Conservation (phyloP, 2,888 invertebrate genomes). For the Cremastinae sp. region DNA sequence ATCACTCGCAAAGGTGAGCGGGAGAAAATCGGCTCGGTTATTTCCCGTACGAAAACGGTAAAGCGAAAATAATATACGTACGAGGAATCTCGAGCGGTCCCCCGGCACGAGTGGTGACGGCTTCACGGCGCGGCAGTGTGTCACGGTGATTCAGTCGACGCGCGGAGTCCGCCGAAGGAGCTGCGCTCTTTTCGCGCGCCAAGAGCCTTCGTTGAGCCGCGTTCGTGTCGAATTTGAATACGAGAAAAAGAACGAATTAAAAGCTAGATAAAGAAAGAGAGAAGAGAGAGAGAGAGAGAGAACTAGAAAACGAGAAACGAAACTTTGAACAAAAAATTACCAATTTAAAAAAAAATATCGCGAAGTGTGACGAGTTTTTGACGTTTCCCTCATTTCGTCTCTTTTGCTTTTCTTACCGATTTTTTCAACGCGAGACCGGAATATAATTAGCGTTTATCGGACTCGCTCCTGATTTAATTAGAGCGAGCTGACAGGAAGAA, state of each 20-base stretch:
- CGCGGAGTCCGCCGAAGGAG: constrained; percentile 71
- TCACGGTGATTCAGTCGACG: constrained; percentile 57
- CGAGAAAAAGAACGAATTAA: constrained; percentile 7
- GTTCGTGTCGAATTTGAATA: constrained; percentile 10
- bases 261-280: not conserved
- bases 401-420: constrained; percentile 33
- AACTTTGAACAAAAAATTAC: no score
- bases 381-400: not conserved
- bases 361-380: no score
- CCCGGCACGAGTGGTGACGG: constrained; percentile 35
- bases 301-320: not conserved
- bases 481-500: constrained; percentile 38
- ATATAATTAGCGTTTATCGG: constrained; percentile 52
- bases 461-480: constrained; percentile 5
- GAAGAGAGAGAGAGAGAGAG: constrained; percentile 22
- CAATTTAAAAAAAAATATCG: no score
- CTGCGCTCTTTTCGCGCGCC: constrained; percentile 64
- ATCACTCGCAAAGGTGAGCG: constrained; percentile 23
- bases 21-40: constrained; percentile 17
- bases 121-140: constrained; percentile 29
- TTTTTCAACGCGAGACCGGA: not conserved
- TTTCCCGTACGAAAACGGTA: constrained; percentile 19
- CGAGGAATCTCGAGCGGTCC: not conserved
- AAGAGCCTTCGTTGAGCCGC: constrained; percentile 29
- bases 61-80: not conserved